A percentile compares a stretch with the other conserved stretches of the same genome.
Evolutionary conservation across 2,797 vertebrate species (phyloP).

Genomic region (Hapalemur alaotrensis): DNA sequence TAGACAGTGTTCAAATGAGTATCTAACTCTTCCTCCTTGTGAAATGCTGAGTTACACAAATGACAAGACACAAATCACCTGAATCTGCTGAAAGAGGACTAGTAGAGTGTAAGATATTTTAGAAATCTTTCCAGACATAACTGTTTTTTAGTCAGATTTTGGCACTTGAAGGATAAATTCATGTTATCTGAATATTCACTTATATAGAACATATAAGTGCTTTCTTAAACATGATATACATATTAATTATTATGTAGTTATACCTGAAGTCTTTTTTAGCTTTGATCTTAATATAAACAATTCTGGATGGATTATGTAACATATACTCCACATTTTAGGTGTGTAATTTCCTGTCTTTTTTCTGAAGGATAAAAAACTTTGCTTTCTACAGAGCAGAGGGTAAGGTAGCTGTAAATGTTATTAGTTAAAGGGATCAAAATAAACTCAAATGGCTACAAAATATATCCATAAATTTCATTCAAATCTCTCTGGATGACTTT

Average conservation of each 20-base stretch:
- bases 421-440: not conserved
- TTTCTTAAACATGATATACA: not conserved
- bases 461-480: not conserved
- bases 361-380: not conserved
- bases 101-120: not conserved
- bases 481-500: not conserved
- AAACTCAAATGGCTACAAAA: not conserved
- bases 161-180: not conserved
- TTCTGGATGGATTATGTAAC: not conserved
- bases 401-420: not conserved
- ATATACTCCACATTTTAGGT: not conserved
- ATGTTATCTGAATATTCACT: not conserved
- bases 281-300: not conserved
- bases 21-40: slow-evolving; percentile 12
- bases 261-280: not conserved
- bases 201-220: not conserved
- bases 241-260: not conserved
- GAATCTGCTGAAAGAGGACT: not conserved
- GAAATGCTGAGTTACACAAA: slow-evolving; percentile 71
- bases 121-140: not conserved
- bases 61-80: slow-evolving; percentile 60
- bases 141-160: not conserved
- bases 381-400: not conserved
- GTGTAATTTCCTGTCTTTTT: not conserved
- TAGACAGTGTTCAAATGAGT: slow-evolving; percentile 65